Conservation (phyloP, 2,797 vertebrate species). For the Nyctalus aviator region DNA sequence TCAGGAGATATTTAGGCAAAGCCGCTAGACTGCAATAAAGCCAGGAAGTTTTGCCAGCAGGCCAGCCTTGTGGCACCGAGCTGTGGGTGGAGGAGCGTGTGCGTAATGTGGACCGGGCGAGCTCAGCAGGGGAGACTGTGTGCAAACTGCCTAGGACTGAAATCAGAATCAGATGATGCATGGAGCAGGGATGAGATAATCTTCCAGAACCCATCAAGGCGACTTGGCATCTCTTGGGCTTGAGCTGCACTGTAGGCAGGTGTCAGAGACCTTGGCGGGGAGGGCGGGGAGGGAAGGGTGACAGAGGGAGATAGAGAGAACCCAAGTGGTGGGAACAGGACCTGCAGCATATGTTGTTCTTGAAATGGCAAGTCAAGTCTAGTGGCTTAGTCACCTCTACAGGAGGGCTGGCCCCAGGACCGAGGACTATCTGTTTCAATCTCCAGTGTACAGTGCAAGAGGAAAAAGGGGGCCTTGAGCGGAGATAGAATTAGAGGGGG, state of each 20-base stretch:
- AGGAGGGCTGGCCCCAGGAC: not conserved
- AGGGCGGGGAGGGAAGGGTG: not conserved
- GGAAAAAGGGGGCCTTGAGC: not conserved
- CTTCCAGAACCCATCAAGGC: not conserved
- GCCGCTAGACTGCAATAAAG: not conserved
- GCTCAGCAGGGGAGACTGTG: not conserved
- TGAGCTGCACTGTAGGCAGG: not conserved
- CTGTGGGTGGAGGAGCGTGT: not conserved
- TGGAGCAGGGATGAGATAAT: not conserved
- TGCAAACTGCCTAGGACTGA: not conserved
- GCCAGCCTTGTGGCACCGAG: not conserved
- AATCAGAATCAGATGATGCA: not conserved
- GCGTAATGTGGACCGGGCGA: rapidly evolving
- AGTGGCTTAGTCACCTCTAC: not conserved
- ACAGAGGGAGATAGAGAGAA: not conserved
- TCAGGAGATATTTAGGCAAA: not conserved
- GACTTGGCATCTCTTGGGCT: not conserved
- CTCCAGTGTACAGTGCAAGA: not conserved
- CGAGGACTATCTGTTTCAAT: not conserved
- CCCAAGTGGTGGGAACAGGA: not conserved
- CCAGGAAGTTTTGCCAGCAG: not conserved
- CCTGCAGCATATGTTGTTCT: not conserved
- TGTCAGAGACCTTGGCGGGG: not conserved
- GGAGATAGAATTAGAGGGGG: not conserved
- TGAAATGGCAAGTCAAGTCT: not conserved